Base-by-base conservation (phyloP, 2,113 vertebrate species). In the Aleadryas rufinucha region DNA sequence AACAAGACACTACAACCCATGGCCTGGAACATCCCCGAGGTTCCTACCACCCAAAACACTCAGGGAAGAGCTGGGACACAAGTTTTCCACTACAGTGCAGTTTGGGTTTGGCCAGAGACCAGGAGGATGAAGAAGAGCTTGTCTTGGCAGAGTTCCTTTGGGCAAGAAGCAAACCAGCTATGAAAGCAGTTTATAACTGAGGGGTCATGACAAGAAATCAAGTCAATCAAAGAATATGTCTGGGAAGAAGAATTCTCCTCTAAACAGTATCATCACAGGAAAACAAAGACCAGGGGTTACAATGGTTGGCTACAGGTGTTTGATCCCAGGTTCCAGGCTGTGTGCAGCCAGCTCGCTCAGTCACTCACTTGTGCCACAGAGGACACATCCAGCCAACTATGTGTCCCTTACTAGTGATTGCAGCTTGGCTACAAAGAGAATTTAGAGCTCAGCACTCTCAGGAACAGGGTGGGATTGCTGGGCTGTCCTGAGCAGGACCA, bases 91-190 rank as follows among this genome's bases (percentile, higher is more conserved):
- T 91, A 92, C 79, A 93, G 83, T 50, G 80, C 83, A 93, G 68
- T 88, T 77, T 66, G 84, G 94, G 91, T 91, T 92, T 95, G 95
- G 95, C 93, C 69, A 78, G 83, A 70, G 56, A 81, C 80, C 96
- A 96, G 94, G 71, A 93, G 91, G 94, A 92, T 60, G 95, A 95
- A 94, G 96, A 97, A 66, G 93, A 95, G 94, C 91, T 96, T 96
- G 94, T 95, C 76, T 96, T 97, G 95, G 96, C 96, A 95, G 60
- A 44, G 60, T 4, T 95, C 89, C 96, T 95, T 9, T 41, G 86
- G 91, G 93, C 93, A 93, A 94, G 87, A 66, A 59, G 93, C 66
- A 93, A 90, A 95, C 3, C 50, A 95, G 94, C 95, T 81, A 69
- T 2, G 76, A 90, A 84, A 95, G 93, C 91, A 91, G 72, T 59